Evolutionary conservation across 2,888 invertebrate species (phyloP), one percentile per base, ranked within the genome.

Genomic region (Aleiodes leptofemur): DNA sequence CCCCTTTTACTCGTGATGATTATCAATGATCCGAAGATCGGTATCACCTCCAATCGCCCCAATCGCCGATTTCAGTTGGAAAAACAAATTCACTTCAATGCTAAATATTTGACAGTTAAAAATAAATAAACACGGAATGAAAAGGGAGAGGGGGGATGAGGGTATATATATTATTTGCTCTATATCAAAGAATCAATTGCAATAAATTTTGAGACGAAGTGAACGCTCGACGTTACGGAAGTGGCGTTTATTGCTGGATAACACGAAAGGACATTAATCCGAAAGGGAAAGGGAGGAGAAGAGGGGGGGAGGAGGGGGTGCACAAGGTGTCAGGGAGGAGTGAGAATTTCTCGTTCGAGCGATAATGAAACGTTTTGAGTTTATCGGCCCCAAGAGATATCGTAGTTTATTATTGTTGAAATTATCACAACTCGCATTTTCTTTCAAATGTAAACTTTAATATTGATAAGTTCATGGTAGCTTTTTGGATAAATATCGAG

Each of bases 111-210:
- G 55, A 34, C 6, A 8, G 16, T 38, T 16, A 29, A 38, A 59
- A 38, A 69, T 55, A 38, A 55, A 38, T 69, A 53, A 23, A 55
- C 38, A 80, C 78, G 53, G 59, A 64, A 48, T 23, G 31, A 53
- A 14, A 59, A 56, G 61, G 11, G 13, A n/a, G 69, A 61, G 51
- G 43, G 72, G 50, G 13, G 75, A 69, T 78, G 75, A 77, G 69
- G 13, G n/a, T 59, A 31, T 59, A 59, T 59, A 59, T 34, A 59
- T 59, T 59, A 59, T 59, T 59, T 34, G n/a, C 80, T 80, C 79
- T 84, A 79, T 83, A 85, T 84, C 83, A 81, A 85, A 84, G 83
- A 84, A 83, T 81, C 83, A 85, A 84, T 85, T 85, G 83, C 82
- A 83, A 84, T 86, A 85, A 86, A 86, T 85, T 85, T 79, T 75